Evolutionary conservation across 2,113 vertebrate species (phyloP).

Genomic region (Donacobius atricapilla): DNA sequence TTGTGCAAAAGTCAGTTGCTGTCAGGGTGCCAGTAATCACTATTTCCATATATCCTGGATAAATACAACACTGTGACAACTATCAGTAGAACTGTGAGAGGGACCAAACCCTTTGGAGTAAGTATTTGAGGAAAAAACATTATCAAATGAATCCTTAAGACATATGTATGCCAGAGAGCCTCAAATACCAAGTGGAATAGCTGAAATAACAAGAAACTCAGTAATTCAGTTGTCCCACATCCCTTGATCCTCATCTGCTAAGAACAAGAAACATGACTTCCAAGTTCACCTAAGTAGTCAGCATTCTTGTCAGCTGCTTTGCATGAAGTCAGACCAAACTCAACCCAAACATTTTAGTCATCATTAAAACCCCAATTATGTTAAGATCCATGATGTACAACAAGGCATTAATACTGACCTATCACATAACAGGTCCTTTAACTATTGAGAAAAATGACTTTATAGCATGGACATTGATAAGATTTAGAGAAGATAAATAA

Average conservation of each 20-base stretch:
- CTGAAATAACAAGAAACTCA: not conserved
- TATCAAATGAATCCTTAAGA: not conserved
- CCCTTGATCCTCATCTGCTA: not conserved
- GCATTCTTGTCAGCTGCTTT: not conserved
- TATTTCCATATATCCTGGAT: not conserved
- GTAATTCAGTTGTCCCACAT: not conserved
- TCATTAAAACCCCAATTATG: not conserved
- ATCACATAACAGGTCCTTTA: not conserved
- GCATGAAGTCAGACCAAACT: not conserved
- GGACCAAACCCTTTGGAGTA: not conserved
- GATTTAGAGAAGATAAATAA: not conserved
- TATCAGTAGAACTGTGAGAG: not conserved
- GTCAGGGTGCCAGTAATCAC: not conserved
- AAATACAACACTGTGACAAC: not conserved
- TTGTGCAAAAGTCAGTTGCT: not conserved
- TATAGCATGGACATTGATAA: not conserved
- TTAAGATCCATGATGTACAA: not conserved
- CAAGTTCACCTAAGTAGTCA: not conserved
- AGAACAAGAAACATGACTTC: not conserved
- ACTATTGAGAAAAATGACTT: not conserved
- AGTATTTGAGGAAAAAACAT: not conserved
- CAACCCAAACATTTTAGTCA: not conserved
- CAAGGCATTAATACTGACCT: not conserved
- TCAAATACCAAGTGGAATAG: not conserved
- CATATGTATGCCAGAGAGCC: not conserved